Evolutionary conservation across 1,140 invertebrate species (phyloP), one percentile per base, ranked within the genome.

Genomic region (Grapholita molesta): DNA sequence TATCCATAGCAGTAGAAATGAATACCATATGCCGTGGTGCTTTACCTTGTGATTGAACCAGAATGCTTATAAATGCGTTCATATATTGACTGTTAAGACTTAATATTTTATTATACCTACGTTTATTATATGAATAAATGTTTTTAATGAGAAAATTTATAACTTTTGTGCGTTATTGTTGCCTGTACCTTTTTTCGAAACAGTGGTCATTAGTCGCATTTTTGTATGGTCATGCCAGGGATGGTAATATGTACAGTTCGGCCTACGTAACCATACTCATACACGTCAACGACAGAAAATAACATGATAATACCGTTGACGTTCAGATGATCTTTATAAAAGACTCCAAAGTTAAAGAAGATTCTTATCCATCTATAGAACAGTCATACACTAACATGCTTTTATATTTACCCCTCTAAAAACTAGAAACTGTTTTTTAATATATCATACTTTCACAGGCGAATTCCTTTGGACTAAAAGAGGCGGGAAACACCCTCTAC

Each of bases 381-480:
- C 33, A 38, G 8, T n/a, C 12, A 11, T 38, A 12, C n/a, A n/a
- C n/a, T n/a, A n/a, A n/a, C n/a, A n/a, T n/a, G n/a, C n/a, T n/a
- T n/a, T n/a, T n/a, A n/a, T n/a, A n/a, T n/a, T n/a, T n/a, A n/a
- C n/a, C n/a, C n/a, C n/a, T n/a, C n/a, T n/a, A n/a, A n/a, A n/a
- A n/a, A n/a, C n/a, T n/a, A n/a, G n/a, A n/a, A 38, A 38, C 6
- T 1, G 8, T 15, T 38, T 38, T 15, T n/a, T 38, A 38, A n/a
- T 15, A 38, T n/a, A 38, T 38, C 42, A 21, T 21, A 21, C 18
- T 48, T 48, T 55, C 30, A 66, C 77, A 89, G 86, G 86, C 6
- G 78, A 79, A 12, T 90, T 84, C 57, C 48, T 90, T 5, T 90
- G 86, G 87, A 91, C 89, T 2, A 89, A 86, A 53, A 76, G 89